These are phyloP conservation scores for Oreortyx pictus DNA, from an alignment of 2,797 vertebrate genomes.

Conservation along the genomic window DNA sequence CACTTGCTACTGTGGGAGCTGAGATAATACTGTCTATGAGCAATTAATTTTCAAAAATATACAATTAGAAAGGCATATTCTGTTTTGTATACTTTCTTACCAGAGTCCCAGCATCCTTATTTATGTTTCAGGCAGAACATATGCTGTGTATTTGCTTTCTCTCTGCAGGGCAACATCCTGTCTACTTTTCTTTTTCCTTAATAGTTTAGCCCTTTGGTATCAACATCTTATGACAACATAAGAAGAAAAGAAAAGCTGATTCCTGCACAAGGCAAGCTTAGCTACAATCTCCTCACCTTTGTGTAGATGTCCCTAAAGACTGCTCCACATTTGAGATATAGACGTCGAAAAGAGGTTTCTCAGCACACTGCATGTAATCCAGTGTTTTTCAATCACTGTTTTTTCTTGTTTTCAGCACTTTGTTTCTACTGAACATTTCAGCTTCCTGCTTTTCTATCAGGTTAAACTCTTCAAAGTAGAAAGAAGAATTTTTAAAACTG, in stretches of 20 bases:
- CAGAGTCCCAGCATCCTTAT: background rate
- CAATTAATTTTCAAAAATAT: background rate
- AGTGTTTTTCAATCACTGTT: slow-evolving; percentile 23
- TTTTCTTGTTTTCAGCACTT: slow-evolving; percentile 20
- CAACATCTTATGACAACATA: slow-evolving; percentile 29
- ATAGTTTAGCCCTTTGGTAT: slow-evolving; percentile 26
- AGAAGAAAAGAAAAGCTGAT: slow-evolving; percentile 39
- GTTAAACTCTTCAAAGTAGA: background rate
- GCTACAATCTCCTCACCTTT: slow-evolving; percentile 20
- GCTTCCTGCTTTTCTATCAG: background rate
- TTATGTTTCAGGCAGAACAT: background rate
- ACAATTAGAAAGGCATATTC: background rate
- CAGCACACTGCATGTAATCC: slow-evolving; percentile 1
- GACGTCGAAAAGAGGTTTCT: slow-evolving; percentile 48
- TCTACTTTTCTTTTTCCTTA: slow-evolving; percentile 28
- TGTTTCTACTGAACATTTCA: background rate
- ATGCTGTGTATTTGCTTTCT: background rate
- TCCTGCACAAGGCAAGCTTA: slow-evolving; percentile 12
- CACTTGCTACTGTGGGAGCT: background rate
- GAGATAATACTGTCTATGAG: background rate
- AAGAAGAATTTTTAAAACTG: background rate
- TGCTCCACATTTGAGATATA: slow-evolving; percentile 43
- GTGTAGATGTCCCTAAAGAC: slow-evolving; percentile 20
- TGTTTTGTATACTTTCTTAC: background rate
- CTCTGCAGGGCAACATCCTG: slow-evolving; percentile 23